Base-by-base conservation (phyloP, 2,113 vertebrate genomes). In the Rhynchomys soricoides region DNA sequence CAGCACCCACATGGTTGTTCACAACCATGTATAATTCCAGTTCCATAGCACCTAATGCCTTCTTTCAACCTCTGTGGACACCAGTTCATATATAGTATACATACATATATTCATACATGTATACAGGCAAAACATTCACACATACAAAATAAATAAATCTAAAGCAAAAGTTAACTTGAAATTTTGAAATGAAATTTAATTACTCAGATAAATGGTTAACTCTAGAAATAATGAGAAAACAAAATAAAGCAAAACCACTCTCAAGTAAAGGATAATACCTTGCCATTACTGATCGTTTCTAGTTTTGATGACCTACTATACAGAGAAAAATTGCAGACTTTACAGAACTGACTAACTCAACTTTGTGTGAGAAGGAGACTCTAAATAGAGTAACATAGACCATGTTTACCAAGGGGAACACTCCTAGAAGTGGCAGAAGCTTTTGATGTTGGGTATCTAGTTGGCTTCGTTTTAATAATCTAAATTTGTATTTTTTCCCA, bases 171-270 rank as follows among this genome's bases (percentile, higher is more conserved):
- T 87, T 93, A 93, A 94, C 34, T 4, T 50, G 3, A 89, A 93
- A 94, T 89, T 93, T 96, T 68, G 57, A 95, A 94, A 87, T 87
- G 8, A 85, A 24, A 90, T n/a, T n/a, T n/a, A n/a, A n/a, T 89
- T 93, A 83, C 6, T 89, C 52, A 81, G 17, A 78, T 94, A 93
- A 93, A 92, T 55, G 91, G 74, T 92, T 88, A 57, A 93, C 70
- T 26, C 64, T 87, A 16, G 40, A 52, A 96, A 83, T 66, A 7
- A 90, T 93, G 75, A 93, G 48, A 31, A 71, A 45, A 93, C 5
- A 89, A 48, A 17, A 2, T 43, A 62, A 95, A 45, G 19, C 4
- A 92, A 82, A 64, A 57, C 11, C 5, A 93, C 77, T 85, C 57
- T 77, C 59, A 62, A 29, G n/a, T 59, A 45, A 91, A 55, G 15